These are phyloP conservation scores for Myiozetetes cayanensis DNA, from an alignment of 2,113 vertebrate species.

Conservation along the genomic window DNA sequence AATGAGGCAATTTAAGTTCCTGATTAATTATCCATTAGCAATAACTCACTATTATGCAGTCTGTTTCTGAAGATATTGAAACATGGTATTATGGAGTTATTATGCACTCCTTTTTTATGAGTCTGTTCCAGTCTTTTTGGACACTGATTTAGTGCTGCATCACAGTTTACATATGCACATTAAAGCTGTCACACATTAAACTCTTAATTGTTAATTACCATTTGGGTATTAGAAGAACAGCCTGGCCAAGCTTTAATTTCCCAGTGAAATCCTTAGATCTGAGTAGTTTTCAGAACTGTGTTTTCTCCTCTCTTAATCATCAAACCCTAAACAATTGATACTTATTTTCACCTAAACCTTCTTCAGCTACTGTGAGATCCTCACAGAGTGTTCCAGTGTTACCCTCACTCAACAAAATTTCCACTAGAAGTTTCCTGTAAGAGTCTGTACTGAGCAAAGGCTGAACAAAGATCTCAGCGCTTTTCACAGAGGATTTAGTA, in stretches of 20 bases:
- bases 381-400: not conserved
- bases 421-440: not conserved
- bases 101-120: not conserved
- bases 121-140: not conserved
- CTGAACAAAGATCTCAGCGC: not conserved
- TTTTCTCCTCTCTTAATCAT: not conserved
- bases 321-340: not conserved
- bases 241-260: not conserved
- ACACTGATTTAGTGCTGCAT: not conserved
- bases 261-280: not conserved
- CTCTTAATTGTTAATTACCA: not conserved
- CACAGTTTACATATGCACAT: not conserved
- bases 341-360: not conserved
- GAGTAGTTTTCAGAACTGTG: not conserved
- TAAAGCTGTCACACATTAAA: not conserved
- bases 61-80: not conserved
- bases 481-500: not conserved
- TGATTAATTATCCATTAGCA: not conserved
- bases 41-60: not conserved
- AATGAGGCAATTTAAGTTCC: not conserved
- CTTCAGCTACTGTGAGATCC: not conserved
- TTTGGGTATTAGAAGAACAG: not conserved
- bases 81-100: not conserved
- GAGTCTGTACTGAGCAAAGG: not conserved
- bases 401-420: not conserved